Percentiles rank a stretch among this genome's conserved stretches.
Conservation (phyloP, 2,888 invertebrate genomes). For the Litoditis marina region DNA sequence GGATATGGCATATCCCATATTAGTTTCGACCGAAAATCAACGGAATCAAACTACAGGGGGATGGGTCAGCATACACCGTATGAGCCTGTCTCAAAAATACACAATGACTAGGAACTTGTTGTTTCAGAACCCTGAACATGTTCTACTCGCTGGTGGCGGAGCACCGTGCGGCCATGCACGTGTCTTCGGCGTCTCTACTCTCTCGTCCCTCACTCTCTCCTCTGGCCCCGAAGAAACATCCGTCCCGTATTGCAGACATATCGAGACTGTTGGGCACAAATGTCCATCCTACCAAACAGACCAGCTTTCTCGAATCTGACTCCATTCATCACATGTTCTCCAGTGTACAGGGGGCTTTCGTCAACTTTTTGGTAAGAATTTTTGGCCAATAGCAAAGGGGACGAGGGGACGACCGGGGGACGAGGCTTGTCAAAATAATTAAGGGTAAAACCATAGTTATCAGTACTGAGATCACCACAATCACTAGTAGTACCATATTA, state of each 20-base stretch:
- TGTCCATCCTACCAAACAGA: constrained; percentile 23
- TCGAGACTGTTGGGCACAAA: constrained; percentile 44
- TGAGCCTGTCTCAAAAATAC: no score
- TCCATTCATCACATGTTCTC: constrained; percentile 23
- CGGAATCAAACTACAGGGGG: no score
- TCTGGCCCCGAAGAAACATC: not conserved
- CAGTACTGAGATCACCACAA: no score
- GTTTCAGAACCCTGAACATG: constrained; percentile 40
- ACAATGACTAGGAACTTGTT: no score
- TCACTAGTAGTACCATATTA: no score
- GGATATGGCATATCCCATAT: no score
- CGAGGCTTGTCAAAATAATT: no score
- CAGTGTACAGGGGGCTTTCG: constrained; percentile 30
- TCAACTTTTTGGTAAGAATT: constrained; percentile 35
- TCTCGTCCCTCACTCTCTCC: constrained; percentile 16
- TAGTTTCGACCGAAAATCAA: no score
- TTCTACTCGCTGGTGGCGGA: constrained; percentile 47
- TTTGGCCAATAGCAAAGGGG: no score
- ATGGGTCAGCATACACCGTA: no score
- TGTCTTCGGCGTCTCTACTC: constrained; percentile 11
- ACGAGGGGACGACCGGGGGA: no score
- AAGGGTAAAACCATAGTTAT: no score
- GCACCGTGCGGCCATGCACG: constrained; percentile 4
- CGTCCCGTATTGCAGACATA: constrained; percentile 22
- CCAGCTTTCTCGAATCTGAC: constrained; percentile 32